phyloP scores from a whole-genome alignment of 2,888 invertebrate genomes.

The Mythimna loreyi region DNA sequence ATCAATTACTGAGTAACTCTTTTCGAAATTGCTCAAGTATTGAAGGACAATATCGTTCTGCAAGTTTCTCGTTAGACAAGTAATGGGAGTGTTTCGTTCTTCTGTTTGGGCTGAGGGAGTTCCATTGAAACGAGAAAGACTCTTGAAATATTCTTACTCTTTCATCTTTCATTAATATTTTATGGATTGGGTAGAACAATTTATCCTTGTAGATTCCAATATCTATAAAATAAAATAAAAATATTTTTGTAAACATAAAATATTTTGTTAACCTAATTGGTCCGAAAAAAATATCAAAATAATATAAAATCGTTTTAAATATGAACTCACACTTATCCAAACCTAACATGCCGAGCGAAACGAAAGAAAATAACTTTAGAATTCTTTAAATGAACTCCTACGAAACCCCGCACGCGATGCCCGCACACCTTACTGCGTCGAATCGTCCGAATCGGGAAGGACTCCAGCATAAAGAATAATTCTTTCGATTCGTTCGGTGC shows the following conservation, averaged over 20 bases:
- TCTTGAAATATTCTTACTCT: constrained; percentile 6
- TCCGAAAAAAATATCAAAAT: background rate
- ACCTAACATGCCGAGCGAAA: too few species aligned
- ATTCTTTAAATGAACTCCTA: too few species aligned
- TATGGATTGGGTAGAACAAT: constrained; percentile 21
- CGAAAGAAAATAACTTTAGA: too few species aligned
- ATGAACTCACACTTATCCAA: too few species aligned
- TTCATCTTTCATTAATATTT: constrained; percentile 7
- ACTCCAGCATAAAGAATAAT: too few species aligned
- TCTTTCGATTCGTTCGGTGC: too few species aligned
- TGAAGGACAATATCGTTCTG: constrained; percentile 36
- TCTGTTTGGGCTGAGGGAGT: background rate
- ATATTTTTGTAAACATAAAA: background rate
- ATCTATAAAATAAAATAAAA: constrained; percentile 23
- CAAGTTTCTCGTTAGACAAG: background rate
- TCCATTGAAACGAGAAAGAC: constrained; percentile 35
- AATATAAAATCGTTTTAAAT: background rate
- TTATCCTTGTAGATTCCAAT: constrained; percentile 24
- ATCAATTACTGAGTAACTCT: too few species aligned
- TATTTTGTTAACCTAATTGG: background rate
- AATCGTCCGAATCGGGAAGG: too few species aligned
- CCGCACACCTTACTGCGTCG: too few species aligned
- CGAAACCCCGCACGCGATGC: too few species aligned
- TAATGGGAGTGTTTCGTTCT: background rate
- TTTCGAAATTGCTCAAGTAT: too few species aligned